These are phyloP conservation scores for Bombylius discolor DNA, from an alignment of 2,888 invertebrate genomes.

Conservation along the genomic window DNA sequence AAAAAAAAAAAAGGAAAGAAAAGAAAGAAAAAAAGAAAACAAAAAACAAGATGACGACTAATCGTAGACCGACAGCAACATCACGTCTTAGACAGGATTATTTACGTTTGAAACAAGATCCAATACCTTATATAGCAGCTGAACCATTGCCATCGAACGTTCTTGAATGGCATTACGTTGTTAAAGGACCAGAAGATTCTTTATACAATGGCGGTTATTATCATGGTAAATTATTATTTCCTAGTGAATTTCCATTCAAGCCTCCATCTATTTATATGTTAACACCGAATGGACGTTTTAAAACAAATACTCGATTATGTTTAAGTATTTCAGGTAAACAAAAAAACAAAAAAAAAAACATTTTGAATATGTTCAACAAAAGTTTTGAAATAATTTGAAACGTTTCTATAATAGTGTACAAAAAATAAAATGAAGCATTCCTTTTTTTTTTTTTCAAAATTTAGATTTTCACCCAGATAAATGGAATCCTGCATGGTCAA, in stretches of 20 bases:
- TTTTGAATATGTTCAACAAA: too few relatives aligned
- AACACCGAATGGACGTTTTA: constrained; percentile 94
- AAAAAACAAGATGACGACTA: constrained; percentile 31
- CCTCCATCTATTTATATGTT: constrained; percentile 97
- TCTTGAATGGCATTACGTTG: constrained; percentile 95
- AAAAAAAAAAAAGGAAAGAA: too few relatives aligned
- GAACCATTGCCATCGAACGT: constrained; percentile 93
- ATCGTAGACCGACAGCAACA: constrained; percentile 52
- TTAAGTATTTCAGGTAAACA: constrained; percentile 59
- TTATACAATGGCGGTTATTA: constrained; percentile 90
- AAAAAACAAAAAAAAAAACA: not conserved
- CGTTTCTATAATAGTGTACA: too few relatives aligned
- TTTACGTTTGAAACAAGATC: constrained; percentile 84
- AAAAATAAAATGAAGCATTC: not conserved
- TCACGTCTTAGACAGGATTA: constrained; percentile 92
- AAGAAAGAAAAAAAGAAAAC: too few relatives aligned
- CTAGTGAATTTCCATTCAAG: constrained; percentile 92
- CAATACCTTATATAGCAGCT: constrained; percentile 90
- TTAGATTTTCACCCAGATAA: constrained; percentile 54
- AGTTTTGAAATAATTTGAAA: too few relatives aligned
- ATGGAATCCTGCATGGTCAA: constrained; percentile 99
- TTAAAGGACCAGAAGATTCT: constrained; percentile 88
- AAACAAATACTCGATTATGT: constrained; percentile 81
- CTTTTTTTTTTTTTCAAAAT: not conserved
- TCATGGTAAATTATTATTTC: constrained; percentile 91